Base-by-base conservation (phyloP, 1,140 invertebrate species). In the Cardiocondyla obscurior region DNA sequence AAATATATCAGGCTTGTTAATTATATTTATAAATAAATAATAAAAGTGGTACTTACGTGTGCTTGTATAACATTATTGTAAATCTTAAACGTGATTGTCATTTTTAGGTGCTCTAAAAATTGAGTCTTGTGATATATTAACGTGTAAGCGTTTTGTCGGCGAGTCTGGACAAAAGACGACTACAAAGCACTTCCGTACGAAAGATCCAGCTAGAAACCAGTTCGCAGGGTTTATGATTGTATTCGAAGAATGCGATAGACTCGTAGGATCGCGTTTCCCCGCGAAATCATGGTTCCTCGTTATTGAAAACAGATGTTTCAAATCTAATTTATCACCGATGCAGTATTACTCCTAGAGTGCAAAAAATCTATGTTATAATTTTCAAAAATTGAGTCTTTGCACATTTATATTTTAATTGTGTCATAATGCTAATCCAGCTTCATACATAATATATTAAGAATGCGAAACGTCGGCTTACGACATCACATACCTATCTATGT, bases 201-300 rank as follows among this genome's bases (percentile, higher is more conserved):
- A 62, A 76, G 62, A 69, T 28, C 28, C 65, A 62, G 70, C 77
- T 81, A 79, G 87, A 36, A 89, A 89, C 82, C 81, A 88, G 85
- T 89, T 82, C 74, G 64, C 30, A 76, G 73, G 73, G 76, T 83
- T 42, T 79, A 67, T 25, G 12, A 7, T 42, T 73, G 64, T 72
- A 51, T 76, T 85, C 83, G 39, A 85, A 83, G 83, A 87, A 86
- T 79, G 81, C 62, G 67, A 85, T 86, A 82, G 60, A 51, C 65
- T 73, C 25, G 10, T n/a, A 46, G n/a, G 72, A 76, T 58, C 46
- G 16, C 33, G 2, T 58, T 81, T 79, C 83, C 33, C 55, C 42
- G 42, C 33, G 42, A 67, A 14, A 39, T 3, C 39, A 83, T 16
- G 22, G 55, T 72, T 2, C 28, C 58, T 25, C 3, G 10, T 57